Percentiles rank a stretch among this genome's conserved stretches.
phyloP scores from a whole-genome alignment of 2,888 invertebrate species.

The Trachelus iudaicus region DNA sequence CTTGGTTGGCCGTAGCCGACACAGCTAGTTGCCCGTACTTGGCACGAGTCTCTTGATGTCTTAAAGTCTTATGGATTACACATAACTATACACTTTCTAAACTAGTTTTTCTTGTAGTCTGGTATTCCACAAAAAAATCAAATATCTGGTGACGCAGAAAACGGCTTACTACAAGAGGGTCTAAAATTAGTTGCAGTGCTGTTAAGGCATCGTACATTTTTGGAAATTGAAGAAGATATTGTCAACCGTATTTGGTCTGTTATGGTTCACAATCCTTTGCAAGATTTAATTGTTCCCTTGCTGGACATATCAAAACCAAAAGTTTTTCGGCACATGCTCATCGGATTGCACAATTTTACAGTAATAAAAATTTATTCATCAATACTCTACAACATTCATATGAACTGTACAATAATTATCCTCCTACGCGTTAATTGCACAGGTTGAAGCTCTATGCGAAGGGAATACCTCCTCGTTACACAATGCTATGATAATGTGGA shows the following conservation, averaged over 20 bases:
- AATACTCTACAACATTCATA: neutral
- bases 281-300: constrained; percentile 37
- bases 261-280: constrained; percentile 38
- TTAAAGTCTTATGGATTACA: neutral
- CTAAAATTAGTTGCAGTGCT: constrained; percentile 39
- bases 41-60: no score
- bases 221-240: constrained; percentile 33
- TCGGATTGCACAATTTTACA: constrained; percentile 33
- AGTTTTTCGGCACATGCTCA: constrained; percentile 38
- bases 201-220: constrained; percentile 37
- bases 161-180: constrained; percentile 29
- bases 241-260: constrained; percentile 40
- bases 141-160: constrained; percentile 1
- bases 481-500: constrained; percentile 47
- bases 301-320: constrained; percentile 39
- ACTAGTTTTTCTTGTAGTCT: neutral
- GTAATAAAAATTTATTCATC: constrained; percentile 23
- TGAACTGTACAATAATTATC: neutral
- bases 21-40: no score
- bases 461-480: constrained; percentile 28
- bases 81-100: neutral
- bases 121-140: neutral
- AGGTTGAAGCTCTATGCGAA: constrained; percentile 36
- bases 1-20: no score
- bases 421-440: constrained; percentile 1